Evolutionary conservation across 1,140 invertebrate genomes (phyloP).

Genomic region (Pteromalus puparum): DNA sequence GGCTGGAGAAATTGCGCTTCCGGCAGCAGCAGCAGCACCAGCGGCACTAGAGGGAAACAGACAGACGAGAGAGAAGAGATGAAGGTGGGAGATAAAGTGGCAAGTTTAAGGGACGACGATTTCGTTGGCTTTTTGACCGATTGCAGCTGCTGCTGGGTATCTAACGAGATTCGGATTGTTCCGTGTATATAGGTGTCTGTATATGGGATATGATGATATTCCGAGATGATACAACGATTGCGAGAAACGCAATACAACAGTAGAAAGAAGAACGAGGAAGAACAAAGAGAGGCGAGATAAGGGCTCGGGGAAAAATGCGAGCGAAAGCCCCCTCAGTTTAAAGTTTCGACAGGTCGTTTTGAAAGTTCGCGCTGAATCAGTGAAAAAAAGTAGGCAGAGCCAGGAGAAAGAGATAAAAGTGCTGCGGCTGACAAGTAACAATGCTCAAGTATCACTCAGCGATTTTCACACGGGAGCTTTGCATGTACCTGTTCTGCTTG

Average conservation of each 20-base stretch:
- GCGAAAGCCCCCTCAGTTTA: background rate
- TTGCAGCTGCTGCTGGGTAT: background rate
- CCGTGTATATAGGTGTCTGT: too few species aligned
- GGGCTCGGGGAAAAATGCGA: background rate
- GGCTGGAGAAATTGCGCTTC: slow-evolving; percentile 21
- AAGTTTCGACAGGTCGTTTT: slow-evolving; percentile 3
- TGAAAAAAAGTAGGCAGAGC: background rate
- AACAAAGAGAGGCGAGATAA: background rate
- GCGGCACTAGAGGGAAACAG: too few species aligned
- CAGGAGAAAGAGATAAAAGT: background rate
- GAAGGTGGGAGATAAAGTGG: background rate
- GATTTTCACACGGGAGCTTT: background rate
- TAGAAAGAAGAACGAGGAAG: background rate
- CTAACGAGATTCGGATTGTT: background rate
- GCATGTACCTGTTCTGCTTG: background rate
- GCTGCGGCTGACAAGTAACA: background rate
- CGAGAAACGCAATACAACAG: background rate
- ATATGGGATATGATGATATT: too few species aligned
- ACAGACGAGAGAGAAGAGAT: background rate
- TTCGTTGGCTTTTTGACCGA: background rate
- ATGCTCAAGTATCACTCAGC: background rate
- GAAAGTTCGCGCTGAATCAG: slow-evolving; percentile 3
- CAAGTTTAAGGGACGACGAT: background rate
- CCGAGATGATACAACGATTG: too few species aligned
- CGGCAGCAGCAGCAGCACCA: background rate